These are phyloP conservation scores for Teinopalpus imperialis DNA, from an alignment of 2,888 invertebrate genomes.

Conservation along the genomic window DNA sequence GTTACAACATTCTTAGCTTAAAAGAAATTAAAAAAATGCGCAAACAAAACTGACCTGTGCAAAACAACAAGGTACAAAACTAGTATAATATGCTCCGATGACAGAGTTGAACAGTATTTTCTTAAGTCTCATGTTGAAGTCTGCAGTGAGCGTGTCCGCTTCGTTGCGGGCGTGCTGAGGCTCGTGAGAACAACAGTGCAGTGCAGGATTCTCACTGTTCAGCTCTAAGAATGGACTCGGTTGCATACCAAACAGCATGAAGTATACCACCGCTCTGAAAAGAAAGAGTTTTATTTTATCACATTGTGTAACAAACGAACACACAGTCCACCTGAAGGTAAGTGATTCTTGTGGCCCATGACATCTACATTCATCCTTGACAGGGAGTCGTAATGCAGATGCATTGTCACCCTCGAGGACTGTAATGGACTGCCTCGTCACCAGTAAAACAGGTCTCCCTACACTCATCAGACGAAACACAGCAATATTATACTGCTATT, in stretches of 20 bases:
- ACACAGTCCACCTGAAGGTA: no score
- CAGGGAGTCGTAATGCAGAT: no score
- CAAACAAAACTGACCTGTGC: slow-evolving; percentile 85
- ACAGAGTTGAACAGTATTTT: slow-evolving; percentile 93
- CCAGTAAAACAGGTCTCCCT: no score
- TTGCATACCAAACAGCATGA: slow-evolving; percentile 90
- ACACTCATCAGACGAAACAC: no score
- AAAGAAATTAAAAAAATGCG: not conserved
- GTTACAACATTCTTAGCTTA: no score
- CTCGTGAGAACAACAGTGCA: slow-evolving; percentile 89
- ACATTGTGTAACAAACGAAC: no score
- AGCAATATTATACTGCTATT: no score
- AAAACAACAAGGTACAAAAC: slow-evolving; percentile 94
- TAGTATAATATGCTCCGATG: slow-evolving; percentile 92
- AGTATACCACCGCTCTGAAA: slow-evolving; percentile 87
- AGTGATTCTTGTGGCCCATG: no score
- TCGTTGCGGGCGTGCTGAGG: slow-evolving; percentile 89
- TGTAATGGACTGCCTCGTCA: no score
- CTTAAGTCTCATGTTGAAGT: slow-evolving; percentile 94
- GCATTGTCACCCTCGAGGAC: no score
- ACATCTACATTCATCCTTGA: no score
- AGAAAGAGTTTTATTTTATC: no score
- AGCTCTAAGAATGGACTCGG: slow-evolving; percentile 89
- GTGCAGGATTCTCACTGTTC: slow-evolving; percentile 80
- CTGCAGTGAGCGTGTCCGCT: slow-evolving; percentile 90